Base-by-base conservation (phyloP, 2,113 vertebrate species). In the Lepisosteus oculatus region DNA sequence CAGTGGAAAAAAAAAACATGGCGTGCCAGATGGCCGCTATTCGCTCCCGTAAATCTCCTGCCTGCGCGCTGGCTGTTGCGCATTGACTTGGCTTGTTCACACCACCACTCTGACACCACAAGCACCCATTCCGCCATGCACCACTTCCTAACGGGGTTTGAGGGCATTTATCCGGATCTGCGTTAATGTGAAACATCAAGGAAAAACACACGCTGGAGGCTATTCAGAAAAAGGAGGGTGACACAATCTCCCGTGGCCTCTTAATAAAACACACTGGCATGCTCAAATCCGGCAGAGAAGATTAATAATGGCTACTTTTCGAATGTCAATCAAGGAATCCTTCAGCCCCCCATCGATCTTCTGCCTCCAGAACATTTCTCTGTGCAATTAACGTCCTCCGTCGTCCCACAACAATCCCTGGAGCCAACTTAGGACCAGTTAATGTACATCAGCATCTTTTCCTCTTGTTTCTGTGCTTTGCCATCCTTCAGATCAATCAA, bases 381-480 rank as follows among this genome's bases (percentile, higher is more conserved):
- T 68, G 77, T 73, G 76, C 83, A 79, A 43, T 82, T 80, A 83
- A 61, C 6, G 57, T 81, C 74, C 86, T 78, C 79, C 76, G 71
- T 74, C 82, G 77, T 82, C 81, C 79, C 74, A 73, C 9, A 6
- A 67, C 47, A 77, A 85, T 93, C 89, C 81, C 80, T 67, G 54
- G 80, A 84, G 82, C 86, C 76, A 69, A 62, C 74, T 92, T 90
- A 81, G 54, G 75, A 51, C 83, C 77, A 84, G 85, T 89, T 83
- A 90, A 83, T 4, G 62, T 88, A 87, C 79, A 90, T 93, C 83
- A 88, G 74, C 67, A 70, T 86, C 87, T 85, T 85, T 81, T 79
- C 69, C 13, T 80, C 62, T 44, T 14, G 42, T 67, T 78, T 1
- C 71, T 41, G 7, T 77, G 5, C 55, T 85, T 67, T 81, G 72